Evolutionary conservation across 2,888 invertebrate species (phyloP), one percentile per base, ranked within the genome.

Genomic region (Meteorus cinctellus): DNA sequence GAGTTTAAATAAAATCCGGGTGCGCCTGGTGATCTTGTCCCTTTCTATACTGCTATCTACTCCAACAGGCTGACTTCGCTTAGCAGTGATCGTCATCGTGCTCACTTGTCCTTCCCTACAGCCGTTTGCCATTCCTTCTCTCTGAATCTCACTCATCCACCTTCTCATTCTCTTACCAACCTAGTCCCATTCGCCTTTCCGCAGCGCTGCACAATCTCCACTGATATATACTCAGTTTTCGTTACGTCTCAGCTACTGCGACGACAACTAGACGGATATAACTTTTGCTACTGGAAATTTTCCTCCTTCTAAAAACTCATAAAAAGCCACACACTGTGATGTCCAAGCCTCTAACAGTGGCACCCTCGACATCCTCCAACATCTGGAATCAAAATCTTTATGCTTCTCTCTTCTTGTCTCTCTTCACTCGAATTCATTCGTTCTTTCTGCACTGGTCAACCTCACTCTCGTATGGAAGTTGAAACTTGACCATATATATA

Each of bases 1-100:
- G 63, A 82, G 81, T 82, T 82, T 82, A 78, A 82, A 82, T 82
- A 80, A 82, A 82, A 78, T 60, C 72, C 29, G 66, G 65, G 19
- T 60, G 31, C 59, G 65, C 63, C 41, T 69, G 63, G 68, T 48
- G 74, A 67, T 63, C 36, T 45, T 24, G 45, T 63, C 60, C 55
- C 55, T 51, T 29, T 31, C 45, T 24, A 41, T 75, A 71, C 12
- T 63, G 59, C 69, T 55, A 66, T 48, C 27, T 29, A 29, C 34
- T 55, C n/a, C 19, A n/a, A 55, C 55, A 55, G 55, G 19, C 55
- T 55, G 19, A 19, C 19, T 19, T 4, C 55, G 55, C 24, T 55
- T 55, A 55, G 19, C 55, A 55, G 19, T 19, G 55, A 55, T 72
- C 66, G 31, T 66, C 65, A 67, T 69, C 67, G 51, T 66, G 19